These are phyloP conservation scores for Scaptomyza pallida DNA, from an alignment of 1,140 invertebrate genomes.

Conservation along the genomic window DNA sequence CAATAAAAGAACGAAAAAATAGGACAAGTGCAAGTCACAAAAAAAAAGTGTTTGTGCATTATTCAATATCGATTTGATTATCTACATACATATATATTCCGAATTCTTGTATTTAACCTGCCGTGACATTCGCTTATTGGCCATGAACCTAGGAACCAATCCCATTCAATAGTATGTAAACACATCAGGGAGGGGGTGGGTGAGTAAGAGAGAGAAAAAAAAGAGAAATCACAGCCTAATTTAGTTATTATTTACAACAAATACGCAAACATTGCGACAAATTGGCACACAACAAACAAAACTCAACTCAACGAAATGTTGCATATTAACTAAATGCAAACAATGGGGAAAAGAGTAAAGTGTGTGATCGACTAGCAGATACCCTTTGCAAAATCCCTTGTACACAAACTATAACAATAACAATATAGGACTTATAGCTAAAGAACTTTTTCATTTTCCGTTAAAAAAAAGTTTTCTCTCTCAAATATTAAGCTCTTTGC, in stretches of 20 bases:
- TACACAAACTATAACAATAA: no score
- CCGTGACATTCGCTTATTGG: constrained; percentile 21
- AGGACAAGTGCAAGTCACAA: constrained; percentile 28
- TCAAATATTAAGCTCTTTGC: not conserved
- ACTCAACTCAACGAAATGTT: constrained; percentile 38
- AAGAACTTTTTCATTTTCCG: no score
- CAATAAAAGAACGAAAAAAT: constrained; percentile 5
- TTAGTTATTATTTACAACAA: constrained; percentile 75
- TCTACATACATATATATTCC: constrained; percentile 18
- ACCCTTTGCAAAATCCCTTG: not conserved
- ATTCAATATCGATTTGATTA: constrained; percentile 17
- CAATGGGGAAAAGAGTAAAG: constrained; percentile 5
- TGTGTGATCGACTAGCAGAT: constrained; percentile 1
- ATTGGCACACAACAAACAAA: constrained; percentile 73
- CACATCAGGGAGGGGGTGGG: no score
- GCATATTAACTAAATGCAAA: constrained; percentile 40
- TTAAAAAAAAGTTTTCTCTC: no score
- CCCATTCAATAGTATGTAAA: not conserved
- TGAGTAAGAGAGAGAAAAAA: constrained; percentile 1
- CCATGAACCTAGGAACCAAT: constrained; percentile 16
- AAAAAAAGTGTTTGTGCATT: constrained; percentile 1
- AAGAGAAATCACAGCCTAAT: constrained; percentile 66
- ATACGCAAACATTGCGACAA: constrained; percentile 66
- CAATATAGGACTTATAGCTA: no score
- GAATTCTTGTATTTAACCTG: constrained; percentile 5